Evolutionary conservation across 2,797 vertebrate species (phyloP).

Genomic region (Scarus forsteni): DNA sequence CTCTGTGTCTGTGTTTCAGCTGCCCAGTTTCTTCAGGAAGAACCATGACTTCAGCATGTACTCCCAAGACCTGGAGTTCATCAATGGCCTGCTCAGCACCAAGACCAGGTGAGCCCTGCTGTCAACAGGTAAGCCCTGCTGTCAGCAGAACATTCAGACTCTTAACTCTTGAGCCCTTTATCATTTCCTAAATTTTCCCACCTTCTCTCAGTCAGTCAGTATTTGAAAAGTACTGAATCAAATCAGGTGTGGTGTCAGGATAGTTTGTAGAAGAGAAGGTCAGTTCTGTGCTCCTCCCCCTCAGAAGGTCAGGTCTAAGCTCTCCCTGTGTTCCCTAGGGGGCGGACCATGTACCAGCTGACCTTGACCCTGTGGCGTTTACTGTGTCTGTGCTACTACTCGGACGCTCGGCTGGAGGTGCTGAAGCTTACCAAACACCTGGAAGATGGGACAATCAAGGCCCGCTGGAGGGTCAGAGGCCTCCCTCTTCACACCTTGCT

Average conservation of each 20-base stretch:
- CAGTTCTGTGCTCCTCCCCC: no score
- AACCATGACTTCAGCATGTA: conserved; percentile 89
- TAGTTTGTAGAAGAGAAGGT: no score
- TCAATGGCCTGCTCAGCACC: conserved; percentile 87
- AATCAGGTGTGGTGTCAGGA: no score
- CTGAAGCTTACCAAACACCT: conserved; percentile 91
- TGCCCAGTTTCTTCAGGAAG: conserved; percentile 88
- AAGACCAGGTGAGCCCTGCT: conserved; percentile 86
- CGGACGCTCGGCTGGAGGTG: conserved; percentile 86
- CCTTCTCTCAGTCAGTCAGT: neutral
- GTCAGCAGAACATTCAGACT: neutral
- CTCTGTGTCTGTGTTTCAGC: conserved; percentile 75
- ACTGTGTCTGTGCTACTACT: conserved; percentile 88
- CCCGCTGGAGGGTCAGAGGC: conserved; percentile 91
- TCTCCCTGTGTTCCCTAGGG: conserved; percentile 74
- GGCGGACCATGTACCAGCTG: conserved; percentile 84
- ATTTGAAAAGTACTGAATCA: no score
- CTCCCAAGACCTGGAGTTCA: conserved; percentile 89
- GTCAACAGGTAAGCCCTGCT: conserved; percentile 64
- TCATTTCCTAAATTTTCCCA: neutral
- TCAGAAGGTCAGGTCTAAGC: no score
- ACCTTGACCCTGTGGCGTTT: conserved; percentile 84
- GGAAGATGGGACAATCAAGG: conserved; percentile 90
- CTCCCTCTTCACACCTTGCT: conserved; percentile 86
- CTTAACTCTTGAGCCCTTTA: neutral